Conservation (phyloP, 92 coral and sea anemone species). For the Epizoanthus illoricatus region DNA sequence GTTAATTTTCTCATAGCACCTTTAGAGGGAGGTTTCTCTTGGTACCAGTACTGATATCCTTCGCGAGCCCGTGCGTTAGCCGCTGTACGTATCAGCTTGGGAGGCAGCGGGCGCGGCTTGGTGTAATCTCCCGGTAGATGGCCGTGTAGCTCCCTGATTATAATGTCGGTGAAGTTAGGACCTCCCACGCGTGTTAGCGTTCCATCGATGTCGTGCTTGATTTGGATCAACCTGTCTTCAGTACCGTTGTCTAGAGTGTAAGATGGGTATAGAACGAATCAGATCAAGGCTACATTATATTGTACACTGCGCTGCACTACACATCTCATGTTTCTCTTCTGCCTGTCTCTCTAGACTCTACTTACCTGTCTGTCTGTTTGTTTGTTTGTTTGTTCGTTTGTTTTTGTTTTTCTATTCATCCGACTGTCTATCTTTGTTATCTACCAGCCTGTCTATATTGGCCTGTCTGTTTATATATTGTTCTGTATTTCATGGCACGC, state of each 20-base stretch:
- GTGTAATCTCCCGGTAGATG: conserved; percentile 89
- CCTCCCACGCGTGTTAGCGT: conserved; percentile 85
- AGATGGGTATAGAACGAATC: not conserved
- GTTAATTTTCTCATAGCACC: conserved; percentile 38
- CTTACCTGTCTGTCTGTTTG: not conserved
- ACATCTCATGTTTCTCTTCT: no score
- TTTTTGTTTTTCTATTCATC: not conserved
- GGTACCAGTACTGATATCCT: conserved; percentile 91
- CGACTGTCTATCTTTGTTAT: not conserved
- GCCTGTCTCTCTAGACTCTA: no score
- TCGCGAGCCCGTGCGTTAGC: conserved; percentile 98
- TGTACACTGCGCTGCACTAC: not conserved
- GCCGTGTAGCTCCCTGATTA: conserved; percentile 79
- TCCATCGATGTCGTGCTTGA: conserved; percentile 89
- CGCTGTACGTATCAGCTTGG: conserved; percentile 82
- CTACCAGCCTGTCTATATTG: no score
- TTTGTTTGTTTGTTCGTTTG: not conserved
- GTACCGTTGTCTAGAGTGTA: conserved; percentile 40
- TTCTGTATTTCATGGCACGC: not conserved
- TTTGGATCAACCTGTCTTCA: conserved; percentile 57
- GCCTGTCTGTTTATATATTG: no score
- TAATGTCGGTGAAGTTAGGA: conserved; percentile 72
- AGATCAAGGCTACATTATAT: not conserved
- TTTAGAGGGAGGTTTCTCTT: conserved; percentile 83
- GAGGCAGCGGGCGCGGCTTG: conserved; percentile 81